Percentiles rank a stretch among this genome's conserved stretches.
Evolutionary conservation across 2,113 vertebrate species (phyloP).

Genomic region (Erpornis zantholeuca): DNA sequence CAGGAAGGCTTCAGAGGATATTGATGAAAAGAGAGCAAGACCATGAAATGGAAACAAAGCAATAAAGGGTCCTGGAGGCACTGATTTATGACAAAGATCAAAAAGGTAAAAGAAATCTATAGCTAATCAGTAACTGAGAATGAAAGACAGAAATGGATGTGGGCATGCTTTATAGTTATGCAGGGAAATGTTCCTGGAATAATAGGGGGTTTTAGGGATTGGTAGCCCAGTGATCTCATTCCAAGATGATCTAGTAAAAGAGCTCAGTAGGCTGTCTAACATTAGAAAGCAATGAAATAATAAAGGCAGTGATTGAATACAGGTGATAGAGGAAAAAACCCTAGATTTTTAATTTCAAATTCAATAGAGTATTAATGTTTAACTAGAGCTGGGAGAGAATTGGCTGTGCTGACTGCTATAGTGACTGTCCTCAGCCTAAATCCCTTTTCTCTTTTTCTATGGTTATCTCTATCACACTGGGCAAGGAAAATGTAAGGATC

Average conservation of each 20-base stretch:
- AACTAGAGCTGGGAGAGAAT: not conserved
- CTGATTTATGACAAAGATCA: not conserved
- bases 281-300: not conserved
- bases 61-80: not conserved
- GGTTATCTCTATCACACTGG: not conserved
- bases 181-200: not conserved
- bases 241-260: not conserved
- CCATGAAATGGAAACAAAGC: not conserved
- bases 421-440: not conserved
- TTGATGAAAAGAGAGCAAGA: not conserved
- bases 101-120: not conserved
- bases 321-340: not conserved
- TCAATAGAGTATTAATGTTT: not conserved
- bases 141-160: not conserved
- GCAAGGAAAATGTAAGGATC: not conserved
- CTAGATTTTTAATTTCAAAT: not conserved
- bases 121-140: not conserved
- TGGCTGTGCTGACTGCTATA: not conserved
- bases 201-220: not conserved
- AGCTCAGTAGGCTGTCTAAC: not conserved
- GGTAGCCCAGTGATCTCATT: not conserved
- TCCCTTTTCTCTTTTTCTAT: not conserved
- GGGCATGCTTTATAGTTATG: not conserved
- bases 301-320: not conserved
- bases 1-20: not conserved